Evolutionary conservation across 2,797 vertebrate genomes (phyloP).

Genomic region (Bradypus variegatus): DNA sequence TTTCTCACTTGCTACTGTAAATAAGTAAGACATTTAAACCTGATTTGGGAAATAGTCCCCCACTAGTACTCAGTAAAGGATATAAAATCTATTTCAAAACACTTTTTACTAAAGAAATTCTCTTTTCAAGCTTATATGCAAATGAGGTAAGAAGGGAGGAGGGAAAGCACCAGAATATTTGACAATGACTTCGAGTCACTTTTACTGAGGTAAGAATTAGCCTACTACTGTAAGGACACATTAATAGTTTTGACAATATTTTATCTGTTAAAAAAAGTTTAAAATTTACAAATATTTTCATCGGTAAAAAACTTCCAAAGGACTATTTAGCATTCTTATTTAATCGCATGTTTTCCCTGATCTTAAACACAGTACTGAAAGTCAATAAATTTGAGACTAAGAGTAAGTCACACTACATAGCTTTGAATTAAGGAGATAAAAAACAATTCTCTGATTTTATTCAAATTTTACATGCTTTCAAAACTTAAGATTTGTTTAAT

Average conservation of each 20-base stretch:
- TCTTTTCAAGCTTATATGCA: slow-evolving; percentile 89
- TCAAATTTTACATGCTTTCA: slow-evolving; percentile 38
- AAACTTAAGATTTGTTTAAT: slow-evolving; percentile 51
- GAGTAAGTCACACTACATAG: neutral
- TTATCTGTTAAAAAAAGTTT: slow-evolving; percentile 60
- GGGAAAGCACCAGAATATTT: slow-evolving; percentile 74
- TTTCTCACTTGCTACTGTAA: slow-evolving; percentile 66
- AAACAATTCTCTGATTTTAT: neutral
- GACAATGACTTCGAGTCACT: slow-evolving; percentile 80
- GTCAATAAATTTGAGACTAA: neutral
- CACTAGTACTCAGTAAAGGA: slow-evolving; percentile 64
- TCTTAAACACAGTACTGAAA: slow-evolving; percentile 35
- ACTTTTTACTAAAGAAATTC: slow-evolving; percentile 78
- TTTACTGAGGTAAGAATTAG: slow-evolving; percentile 66
- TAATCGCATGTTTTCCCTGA: slow-evolving; percentile 33
- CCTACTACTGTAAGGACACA: slow-evolving; percentile 37
- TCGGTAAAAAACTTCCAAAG: slow-evolving; percentile 63
- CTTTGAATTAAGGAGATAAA: neutral
- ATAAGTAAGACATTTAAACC: slow-evolving; percentile 65
- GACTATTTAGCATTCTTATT: slow-evolving; percentile 55
- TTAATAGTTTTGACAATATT: slow-evolving; percentile 50
- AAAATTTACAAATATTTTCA: slow-evolving; percentile 63
- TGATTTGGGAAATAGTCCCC: slow-evolving; percentile 65
- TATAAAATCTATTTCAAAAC: slow-evolving; percentile 64
- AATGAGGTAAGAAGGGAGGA: slow-evolving; percentile 76